Evolutionary conservation across 2,888 invertebrate species (phyloP).

Genomic region (Parelbella ahira): DNA sequence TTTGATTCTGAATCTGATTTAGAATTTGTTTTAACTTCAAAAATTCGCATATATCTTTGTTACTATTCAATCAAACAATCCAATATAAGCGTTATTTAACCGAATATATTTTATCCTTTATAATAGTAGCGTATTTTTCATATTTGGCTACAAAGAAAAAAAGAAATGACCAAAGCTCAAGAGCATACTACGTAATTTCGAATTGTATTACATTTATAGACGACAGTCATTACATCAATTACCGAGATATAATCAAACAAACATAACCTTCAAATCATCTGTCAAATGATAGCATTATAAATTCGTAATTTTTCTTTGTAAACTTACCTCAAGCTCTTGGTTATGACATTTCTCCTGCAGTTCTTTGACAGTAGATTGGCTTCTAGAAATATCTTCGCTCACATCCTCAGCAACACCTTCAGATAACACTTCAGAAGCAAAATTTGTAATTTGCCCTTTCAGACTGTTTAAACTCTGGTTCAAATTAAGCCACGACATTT

Average conservation of each 20-base stretch:
- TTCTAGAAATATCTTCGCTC: slow-evolving; percentile 39
- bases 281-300: slow-evolving; percentile 42
- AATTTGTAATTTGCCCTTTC: slow-evolving; percentile 93
- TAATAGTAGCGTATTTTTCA: too few species aligned
- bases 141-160: too few species aligned
- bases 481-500: slow-evolving; percentile 85
- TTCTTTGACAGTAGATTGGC: slow-evolving; percentile 59
- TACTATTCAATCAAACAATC: too few species aligned
- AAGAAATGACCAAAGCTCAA: too few species aligned
- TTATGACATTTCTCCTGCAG: slow-evolving; percentile 78
- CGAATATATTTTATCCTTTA: too few species aligned
- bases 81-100: too few species aligned
- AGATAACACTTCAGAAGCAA: slow-evolving; percentile 93
- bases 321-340: slow-evolving; percentile 83
- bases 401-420: slow-evolving; percentile 82
- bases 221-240: slow-evolving; percentile 8
- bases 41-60: too few species aligned
- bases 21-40: too few species aligned
- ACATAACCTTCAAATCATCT: slow-evolving; percentile 67
- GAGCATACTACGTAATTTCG: too few species aligned
- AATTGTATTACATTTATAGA: too few species aligned
- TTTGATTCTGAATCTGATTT: too few species aligned
- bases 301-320: slow-evolving; percentile 19
- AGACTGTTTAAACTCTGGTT: slow-evolving; percentile 85
- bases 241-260: slow-evolving; percentile 45